Evolutionary conservation across 1,140 invertebrate species (phyloP).

Genomic region (Calliphora vicina): DNA sequence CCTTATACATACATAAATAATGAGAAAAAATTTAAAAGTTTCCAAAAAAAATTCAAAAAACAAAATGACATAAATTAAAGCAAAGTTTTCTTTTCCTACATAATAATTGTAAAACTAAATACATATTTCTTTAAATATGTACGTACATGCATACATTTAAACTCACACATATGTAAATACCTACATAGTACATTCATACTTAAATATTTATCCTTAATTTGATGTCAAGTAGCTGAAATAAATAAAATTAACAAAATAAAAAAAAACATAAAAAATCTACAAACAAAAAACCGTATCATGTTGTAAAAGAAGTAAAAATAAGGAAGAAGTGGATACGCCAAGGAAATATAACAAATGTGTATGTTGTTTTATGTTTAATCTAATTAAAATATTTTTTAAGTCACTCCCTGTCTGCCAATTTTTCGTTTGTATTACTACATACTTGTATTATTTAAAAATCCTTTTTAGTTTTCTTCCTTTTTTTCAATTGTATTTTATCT

Average conservation of each 20-base stretch:
- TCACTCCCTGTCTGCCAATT: conserved; percentile 41
- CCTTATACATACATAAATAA: conserved; percentile 32
- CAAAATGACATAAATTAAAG: not conserved
- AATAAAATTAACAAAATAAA: not conserved
- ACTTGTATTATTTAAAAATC: conserved; percentile 18
- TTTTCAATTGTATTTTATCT: conserved; percentile 24
- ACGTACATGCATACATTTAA: too few relatives aligned
- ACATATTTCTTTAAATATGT: not conserved
- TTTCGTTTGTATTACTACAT: conserved; percentile 20
- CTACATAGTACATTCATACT: not conserved
- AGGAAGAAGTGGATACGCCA: not conserved
- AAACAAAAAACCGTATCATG: not conserved
- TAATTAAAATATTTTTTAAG: conserved; percentile 36
- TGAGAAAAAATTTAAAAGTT: conserved; percentile 16
- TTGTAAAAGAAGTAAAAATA: not conserved
- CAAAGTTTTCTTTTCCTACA: not conserved
- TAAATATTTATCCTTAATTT: not conserved
- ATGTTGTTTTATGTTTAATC: not conserved
- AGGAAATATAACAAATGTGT: conserved; percentile 6
- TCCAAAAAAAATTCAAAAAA: not conserved
- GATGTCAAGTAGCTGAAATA: not conserved
- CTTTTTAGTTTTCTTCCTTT: conserved; percentile 28
- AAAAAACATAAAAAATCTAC: not conserved
- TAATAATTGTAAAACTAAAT: not conserved
- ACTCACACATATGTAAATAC: not conserved